phyloP scores from a whole-genome alignment of 2,888 invertebrate species.

The Mythimna ferrago region DNA sequence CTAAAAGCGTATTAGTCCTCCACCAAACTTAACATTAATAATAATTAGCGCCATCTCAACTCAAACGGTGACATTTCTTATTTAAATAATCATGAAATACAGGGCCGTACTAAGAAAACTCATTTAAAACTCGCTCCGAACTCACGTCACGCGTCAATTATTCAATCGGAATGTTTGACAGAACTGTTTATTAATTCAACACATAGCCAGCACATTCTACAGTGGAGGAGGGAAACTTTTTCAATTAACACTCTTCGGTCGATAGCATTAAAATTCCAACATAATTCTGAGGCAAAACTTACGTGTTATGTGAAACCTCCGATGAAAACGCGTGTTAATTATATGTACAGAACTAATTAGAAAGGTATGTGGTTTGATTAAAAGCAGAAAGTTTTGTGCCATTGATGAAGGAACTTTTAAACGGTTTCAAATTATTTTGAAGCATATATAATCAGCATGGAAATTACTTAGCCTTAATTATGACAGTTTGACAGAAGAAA shows the following conservation, averaged over 20 bases:
- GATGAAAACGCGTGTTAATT: conserved; percentile 66
- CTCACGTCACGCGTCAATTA: conserved; percentile 77
- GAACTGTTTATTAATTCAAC: conserved; percentile 84
- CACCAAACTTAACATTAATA: conserved; percentile 51
- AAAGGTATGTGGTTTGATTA: conserved; percentile 21
- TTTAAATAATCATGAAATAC: conserved; percentile 61
- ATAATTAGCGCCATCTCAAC: conserved; percentile 39
- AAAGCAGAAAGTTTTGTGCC: conserved; percentile 15
- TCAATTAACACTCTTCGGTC: conserved; percentile 84
- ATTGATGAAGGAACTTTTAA: conserved; percentile 1
- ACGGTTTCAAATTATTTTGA: neutral
- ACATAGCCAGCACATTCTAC: conserved; percentile 78
- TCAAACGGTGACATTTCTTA: conserved; percentile 52
- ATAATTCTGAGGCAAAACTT: conserved; percentile 76
- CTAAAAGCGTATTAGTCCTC: conserved; percentile 21
- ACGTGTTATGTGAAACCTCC: conserved; percentile 67
- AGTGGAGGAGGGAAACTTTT: conserved; percentile 80
- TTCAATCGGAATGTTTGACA: conserved; percentile 81
- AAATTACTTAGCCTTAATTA: neutral
- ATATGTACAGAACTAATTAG: conserved; percentile 56
- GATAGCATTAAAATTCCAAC: conserved; percentile 85
- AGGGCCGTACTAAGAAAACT: conserved; percentile 67
- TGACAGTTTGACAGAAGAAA: neutral
- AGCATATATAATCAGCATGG: neutral
- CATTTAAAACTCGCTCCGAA: conserved; percentile 72